Conservation (phyloP, 2,113 vertebrate species). For the Monopterus albus region DNA sequence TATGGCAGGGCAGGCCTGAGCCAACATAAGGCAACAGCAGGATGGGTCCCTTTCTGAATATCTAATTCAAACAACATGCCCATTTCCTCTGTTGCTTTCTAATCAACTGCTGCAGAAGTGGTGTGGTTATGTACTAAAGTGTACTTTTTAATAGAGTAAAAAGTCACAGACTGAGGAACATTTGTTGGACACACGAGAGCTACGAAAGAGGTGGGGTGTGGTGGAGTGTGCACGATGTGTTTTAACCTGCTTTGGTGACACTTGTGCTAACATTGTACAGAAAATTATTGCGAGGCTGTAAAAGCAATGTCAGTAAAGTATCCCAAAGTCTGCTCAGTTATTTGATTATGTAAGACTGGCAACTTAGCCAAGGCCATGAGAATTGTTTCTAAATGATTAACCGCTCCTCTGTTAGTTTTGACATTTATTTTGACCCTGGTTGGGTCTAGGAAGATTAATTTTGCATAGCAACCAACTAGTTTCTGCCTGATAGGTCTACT, state of each 20-base stretch:
- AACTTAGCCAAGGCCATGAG: slow-evolving; percentile 4
- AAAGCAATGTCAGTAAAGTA: slow-evolving; percentile 12
- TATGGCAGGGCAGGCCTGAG: slow-evolving; percentile 60
- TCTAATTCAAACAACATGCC: slow-evolving; percentile 79
- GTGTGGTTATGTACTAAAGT: slow-evolving; percentile 81
- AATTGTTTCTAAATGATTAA: slow-evolving; percentile 17
- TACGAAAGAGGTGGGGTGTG: slow-evolving; percentile 20
- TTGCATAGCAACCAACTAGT: slow-evolving; percentile 16
- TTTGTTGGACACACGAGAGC: slow-evolving; percentile 76
- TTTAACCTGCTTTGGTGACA: slow-evolving; percentile 8
- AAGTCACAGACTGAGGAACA: slow-evolving; percentile 65
- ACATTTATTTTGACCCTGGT: slow-evolving; percentile 11
- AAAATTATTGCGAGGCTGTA: slow-evolving; percentile 8
- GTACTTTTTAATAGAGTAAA: slow-evolving; percentile 80
- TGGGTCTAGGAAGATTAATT: slow-evolving; percentile 15
- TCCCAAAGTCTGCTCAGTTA: not conserved
- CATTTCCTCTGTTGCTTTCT: slow-evolving; percentile 73
- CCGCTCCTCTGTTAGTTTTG: not conserved
- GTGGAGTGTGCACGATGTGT: slow-evolving; percentile 20
- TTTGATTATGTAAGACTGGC: slow-evolving; percentile 12
- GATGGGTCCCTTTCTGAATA: slow-evolving; percentile 60
- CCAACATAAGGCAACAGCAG: slow-evolving; percentile 60
- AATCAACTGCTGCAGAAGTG: slow-evolving; percentile 77
- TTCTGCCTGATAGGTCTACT: slow-evolving; percentile 20
- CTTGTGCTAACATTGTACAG: not conserved